Conservation (phyloP, 2,113 vertebrate species). For the Mystacornis crossleyi region DNA sequence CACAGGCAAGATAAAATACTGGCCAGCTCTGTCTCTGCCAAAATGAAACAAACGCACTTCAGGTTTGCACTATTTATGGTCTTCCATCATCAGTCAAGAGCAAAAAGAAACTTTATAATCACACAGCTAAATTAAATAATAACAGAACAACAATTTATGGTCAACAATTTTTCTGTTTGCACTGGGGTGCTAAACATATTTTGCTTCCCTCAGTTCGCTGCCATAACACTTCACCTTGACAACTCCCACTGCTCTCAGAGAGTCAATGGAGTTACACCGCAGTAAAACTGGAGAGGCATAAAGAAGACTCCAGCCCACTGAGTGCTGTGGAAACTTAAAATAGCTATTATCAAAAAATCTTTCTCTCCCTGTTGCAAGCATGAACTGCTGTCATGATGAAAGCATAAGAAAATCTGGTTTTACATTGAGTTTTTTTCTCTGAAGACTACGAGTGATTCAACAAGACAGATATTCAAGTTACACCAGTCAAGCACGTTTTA, state of each 20-base stretch:
- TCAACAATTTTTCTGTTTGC: not conserved
- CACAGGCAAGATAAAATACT: slow-evolving; percentile 11
- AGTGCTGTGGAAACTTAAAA: not conserved
- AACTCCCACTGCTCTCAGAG: not conserved
- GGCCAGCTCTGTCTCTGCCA: not conserved
- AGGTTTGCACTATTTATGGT: not conserved
- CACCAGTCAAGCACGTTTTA: not conserved
- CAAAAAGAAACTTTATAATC: slow-evolving; percentile 11
- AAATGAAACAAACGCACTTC: slow-evolving; percentile 1
- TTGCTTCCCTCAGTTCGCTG: not conserved
- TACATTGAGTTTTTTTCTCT: not conserved
- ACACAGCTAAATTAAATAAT: slow-evolving; percentile 26
- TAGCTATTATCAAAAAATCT: not conserved
- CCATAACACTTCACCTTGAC: not conserved
- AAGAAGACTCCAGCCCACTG: not conserved
- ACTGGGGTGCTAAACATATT: not conserved
- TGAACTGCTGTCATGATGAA: not conserved
- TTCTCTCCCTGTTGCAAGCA: not conserved
- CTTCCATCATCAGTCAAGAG: not conserved
- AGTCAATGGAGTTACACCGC: not conserved
- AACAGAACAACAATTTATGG: not conserved
- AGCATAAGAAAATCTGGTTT: not conserved
- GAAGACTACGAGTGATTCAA: not conserved
- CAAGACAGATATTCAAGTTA: not conserved
- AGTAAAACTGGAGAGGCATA: not conserved